Conservation (phyloP, 64 coral and sea anemone genomes). For the Acropora yongei region DNA sequence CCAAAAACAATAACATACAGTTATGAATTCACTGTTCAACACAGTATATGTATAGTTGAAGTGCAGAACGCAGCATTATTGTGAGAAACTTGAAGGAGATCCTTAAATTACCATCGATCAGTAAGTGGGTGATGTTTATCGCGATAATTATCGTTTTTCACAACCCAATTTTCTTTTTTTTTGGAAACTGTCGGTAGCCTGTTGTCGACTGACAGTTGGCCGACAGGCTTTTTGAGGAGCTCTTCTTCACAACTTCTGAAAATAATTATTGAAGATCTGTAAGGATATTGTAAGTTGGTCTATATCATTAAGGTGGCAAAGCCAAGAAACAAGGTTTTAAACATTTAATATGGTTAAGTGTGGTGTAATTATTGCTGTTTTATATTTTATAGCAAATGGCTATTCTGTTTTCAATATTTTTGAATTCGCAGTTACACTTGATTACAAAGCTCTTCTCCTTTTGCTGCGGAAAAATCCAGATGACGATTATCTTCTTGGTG, state of each 20-base stretch:
- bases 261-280: neutral
- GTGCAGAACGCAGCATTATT: neutral
- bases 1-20: neutral
- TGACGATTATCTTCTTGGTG: slow-evolving; percentile 23
- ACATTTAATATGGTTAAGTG: neutral
- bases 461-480: slow-evolving; percentile 14
- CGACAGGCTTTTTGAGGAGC: neutral
- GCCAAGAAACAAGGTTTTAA: neutral
- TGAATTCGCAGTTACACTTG: slow-evolving; percentile 20
- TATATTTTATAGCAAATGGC: neutral
- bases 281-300: neutral
- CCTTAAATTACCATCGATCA: no score
- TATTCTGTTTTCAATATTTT: neutral
- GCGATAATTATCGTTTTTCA: neutral
- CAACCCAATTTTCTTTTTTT: neutral
- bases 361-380: neutral
- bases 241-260: neutral
- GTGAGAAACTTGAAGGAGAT: neutral
- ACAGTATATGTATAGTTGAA: neutral
- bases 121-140: no score
- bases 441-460: slow-evolving; percentile 41
- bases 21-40: neutral
- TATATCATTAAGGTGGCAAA: neutral
- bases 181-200: neutral
- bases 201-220: neutral